phyloP scores from a whole-genome alignment of 2,888 invertebrate genomes.

The Polia nebulosa region DNA sequence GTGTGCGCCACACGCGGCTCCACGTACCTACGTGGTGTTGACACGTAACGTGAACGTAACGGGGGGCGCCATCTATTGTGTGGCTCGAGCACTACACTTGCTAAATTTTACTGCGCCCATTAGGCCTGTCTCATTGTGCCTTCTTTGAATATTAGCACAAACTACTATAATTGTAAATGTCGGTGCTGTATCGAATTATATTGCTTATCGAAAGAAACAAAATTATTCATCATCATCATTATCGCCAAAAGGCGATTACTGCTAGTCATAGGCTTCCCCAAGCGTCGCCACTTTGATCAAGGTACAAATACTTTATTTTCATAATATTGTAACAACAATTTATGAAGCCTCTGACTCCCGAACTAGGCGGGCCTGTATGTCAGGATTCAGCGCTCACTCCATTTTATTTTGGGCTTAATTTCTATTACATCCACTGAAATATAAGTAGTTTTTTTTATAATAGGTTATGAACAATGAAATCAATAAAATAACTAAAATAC shows the following conservation, averaged over 20 bases:
- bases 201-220: not conserved
- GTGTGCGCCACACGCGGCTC: constrained; percentile 5
- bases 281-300: not conserved
- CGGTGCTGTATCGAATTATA: not conserved
- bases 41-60: constrained; percentile 52
- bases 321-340: too few relatives aligned
- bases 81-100: constrained; percentile 41
- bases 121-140: constrained; percentile 9
- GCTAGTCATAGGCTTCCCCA: not conserved
- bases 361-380: too few relatives aligned
- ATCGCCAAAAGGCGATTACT: too few relatives aligned
- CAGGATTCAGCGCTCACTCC: too few relatives aligned
- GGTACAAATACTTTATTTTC: too few relatives aligned
- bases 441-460: too few relatives aligned
- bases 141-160: not conserved
- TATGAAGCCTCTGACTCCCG: too few relatives aligned
- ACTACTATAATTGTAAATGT: not conserved
- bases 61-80: constrained; percentile 48
- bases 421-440: too few relatives aligned
- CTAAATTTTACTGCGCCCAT: constrained; percentile 38
- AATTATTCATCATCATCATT: not conserved
- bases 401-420: too few relatives aligned
- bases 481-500: too few relatives aligned
- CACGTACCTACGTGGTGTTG: constrained; percentile 35
- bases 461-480: too few relatives aligned